Evolutionary conservation across 2,113 vertebrate genomes (phyloP).

Genomic region (Trinectes maculatus): DNA sequence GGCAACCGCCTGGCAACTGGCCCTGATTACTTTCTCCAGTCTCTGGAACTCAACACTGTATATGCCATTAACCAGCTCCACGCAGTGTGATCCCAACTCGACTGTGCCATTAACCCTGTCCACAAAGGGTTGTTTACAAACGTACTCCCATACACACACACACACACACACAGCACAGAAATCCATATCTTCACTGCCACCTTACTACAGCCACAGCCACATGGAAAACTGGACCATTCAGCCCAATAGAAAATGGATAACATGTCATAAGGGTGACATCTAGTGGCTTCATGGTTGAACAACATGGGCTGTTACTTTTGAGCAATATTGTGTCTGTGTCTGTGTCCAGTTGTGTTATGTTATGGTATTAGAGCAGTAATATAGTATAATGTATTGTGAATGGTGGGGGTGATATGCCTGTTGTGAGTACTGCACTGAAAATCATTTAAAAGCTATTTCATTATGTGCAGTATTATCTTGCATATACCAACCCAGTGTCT

Average conservation of each 20-base stretch:
- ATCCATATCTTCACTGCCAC: slow-evolving; percentile 33
- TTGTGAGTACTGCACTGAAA: too few species aligned
- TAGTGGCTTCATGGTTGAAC: slow-evolving; percentile 32
- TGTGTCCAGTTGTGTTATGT: too few species aligned
- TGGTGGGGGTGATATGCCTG: too few species aligned
- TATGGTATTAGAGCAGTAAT: too few species aligned
- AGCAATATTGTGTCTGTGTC: too few species aligned
- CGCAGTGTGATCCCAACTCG: slow-evolving; percentile 59
- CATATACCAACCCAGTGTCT: too few species aligned
- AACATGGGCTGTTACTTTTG: too few species aligned
- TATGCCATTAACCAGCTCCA: slow-evolving; percentile 76
- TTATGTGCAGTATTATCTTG: too few species aligned
- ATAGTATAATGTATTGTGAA: too few species aligned
- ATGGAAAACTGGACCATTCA: slow-evolving; percentile 17
- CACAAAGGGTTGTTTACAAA: slow-evolving; percentile 65
- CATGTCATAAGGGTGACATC: slow-evolving; percentile 52
- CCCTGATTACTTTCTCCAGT: slow-evolving; percentile 83
- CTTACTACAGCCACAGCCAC: slow-evolving; percentile 8
- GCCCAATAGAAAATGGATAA: background rate
- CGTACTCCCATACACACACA: slow-evolving; percentile 21
- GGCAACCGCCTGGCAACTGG: slow-evolving; percentile 74
- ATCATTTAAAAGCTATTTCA: too few species aligned
- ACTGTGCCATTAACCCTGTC: slow-evolving; percentile 68
- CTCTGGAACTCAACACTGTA: slow-evolving; percentile 76
- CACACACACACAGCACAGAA: slow-evolving; percentile 24